A percentile compares a stretch with the other conserved stretches of the same genome.
Conservation (phyloP, 1,140 invertebrate species). For the Papilio dardanus region DNA sequence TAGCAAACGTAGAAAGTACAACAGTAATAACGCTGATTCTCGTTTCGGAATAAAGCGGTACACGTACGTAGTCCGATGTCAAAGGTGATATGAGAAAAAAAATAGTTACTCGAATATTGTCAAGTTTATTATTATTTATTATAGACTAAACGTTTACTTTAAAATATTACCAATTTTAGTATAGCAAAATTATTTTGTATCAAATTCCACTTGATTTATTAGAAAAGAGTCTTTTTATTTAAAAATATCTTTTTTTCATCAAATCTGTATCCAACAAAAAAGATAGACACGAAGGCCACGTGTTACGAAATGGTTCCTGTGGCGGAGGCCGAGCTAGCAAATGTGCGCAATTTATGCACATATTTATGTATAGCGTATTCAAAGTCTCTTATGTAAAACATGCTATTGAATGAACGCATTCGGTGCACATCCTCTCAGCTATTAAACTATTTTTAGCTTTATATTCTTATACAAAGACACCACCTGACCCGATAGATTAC, state of each 20-base stretch:
- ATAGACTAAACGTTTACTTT: too few relatives aligned
- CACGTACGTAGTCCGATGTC: too few relatives aligned
- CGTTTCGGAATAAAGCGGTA: too few relatives aligned
- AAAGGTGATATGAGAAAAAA: not conserved
- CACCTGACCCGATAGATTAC: not conserved
- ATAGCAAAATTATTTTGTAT: not conserved
- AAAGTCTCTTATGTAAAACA: slow-evolving; percentile 22
- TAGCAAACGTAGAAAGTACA: too few relatives aligned
- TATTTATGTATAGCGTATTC: slow-evolving; percentile 21
- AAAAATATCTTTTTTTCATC: slow-evolving; percentile 9
- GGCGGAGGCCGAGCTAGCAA: slow-evolving; percentile 7
- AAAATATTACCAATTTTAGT: too few relatives aligned
- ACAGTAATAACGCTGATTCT: too few relatives aligned
- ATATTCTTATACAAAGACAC: not conserved
- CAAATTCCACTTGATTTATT: not conserved
- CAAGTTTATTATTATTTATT: too few relatives aligned
- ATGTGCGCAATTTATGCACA: slow-evolving; percentile 29
- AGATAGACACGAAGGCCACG: not conserved
- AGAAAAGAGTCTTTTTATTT: not conserved
- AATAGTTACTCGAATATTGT: too few relatives aligned
- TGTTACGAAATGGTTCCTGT: slow-evolving; percentile 14
- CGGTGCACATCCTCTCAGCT: not conserved
- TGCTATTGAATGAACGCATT: not conserved
- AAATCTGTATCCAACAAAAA: slow-evolving; percentile 13
- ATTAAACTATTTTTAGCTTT: not conserved